Evolutionary conservation across 1,140 invertebrate genomes (phyloP).

Genomic region (Camponotus vicinus): DNA sequence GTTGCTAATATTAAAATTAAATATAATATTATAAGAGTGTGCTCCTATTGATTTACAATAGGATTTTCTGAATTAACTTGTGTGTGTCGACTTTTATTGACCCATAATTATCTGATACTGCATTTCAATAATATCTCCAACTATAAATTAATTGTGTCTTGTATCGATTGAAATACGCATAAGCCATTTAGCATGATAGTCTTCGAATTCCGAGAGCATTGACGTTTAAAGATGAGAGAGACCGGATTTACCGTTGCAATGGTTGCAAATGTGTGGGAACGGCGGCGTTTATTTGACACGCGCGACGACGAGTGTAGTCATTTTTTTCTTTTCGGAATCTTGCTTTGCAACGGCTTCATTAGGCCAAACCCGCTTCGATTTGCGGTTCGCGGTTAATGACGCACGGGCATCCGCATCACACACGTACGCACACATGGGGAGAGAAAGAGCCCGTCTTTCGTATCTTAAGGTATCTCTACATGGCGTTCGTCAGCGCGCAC

Average conservation of each 20-base stretch:
- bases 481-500: constrained; percentile 69
- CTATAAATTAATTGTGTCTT: too few relatives aligned
- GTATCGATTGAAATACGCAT: background rate
- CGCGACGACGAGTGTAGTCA: constrained; percentile 46
- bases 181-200: background rate
- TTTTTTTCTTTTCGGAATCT: constrained; percentile 8
- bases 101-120: too few relatives aligned
- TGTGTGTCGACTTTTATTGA: too few relatives aligned
- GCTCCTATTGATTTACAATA: too few relatives aligned
- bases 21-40: too few relatives aligned
- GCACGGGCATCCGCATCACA: constrained; percentile 64
- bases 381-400: constrained; percentile 71
- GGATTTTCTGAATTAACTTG: too few relatives aligned
- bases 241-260: constrained; percentile 21
- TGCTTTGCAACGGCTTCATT: constrained; percentile 66
- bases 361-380: constrained; percentile 71
- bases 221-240: background rate
- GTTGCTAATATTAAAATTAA: too few relatives aligned
- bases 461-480: constrained; percentile 51
- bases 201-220: background rate
- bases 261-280: constrained; percentile 60
- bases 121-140: too few relatives aligned
- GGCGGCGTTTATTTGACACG: constrained; percentile 69
- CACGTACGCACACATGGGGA: too few relatives aligned
- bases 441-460: constrained; percentile 8